phyloP scores from a whole-genome alignment of 2,888 invertebrate species.

The Napeogenes sylphis region DNA sequence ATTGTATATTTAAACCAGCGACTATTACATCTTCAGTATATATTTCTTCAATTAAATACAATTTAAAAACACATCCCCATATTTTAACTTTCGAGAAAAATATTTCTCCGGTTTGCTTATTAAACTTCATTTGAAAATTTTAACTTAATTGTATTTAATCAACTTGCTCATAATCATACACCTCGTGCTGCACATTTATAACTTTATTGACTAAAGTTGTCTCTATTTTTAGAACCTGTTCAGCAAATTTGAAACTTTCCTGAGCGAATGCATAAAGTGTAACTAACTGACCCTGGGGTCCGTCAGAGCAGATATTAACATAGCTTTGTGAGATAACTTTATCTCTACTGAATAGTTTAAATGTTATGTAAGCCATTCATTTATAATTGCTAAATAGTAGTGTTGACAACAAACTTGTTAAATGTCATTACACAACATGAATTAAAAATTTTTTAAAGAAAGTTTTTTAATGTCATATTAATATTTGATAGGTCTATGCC shows the following conservation, averaged over 20 bases:
- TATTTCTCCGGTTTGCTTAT: no score
- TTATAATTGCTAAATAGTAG: background rate
- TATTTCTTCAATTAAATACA: no score
- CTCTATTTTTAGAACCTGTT: constrained; percentile 18
- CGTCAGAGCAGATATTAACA: constrained; percentile 22
- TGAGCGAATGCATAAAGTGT: constrained; percentile 25
- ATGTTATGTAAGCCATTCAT: background rate
- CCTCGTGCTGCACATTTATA: background rate
- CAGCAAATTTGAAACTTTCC: constrained; percentile 29
- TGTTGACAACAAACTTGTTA: background rate
- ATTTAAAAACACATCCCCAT: no score
- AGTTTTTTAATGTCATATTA: no score
- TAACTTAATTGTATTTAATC: no score
- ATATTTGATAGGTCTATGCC: no score
- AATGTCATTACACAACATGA: background rate
- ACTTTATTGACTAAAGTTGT: constrained; percentile 24
- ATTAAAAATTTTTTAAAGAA: no score
- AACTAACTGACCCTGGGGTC: constrained; percentile 21
- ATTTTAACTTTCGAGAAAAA: no score
- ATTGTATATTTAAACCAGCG: no score
- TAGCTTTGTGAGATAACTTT: constrained; percentile 28
- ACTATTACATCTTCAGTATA: no score
- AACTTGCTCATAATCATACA: no score
- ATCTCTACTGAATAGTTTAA: constrained; percentile 9
- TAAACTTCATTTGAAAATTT: no score